phyloP scores from a whole-genome alignment of 2,797 vertebrate genomes.

The Cygnus olor region DNA sequence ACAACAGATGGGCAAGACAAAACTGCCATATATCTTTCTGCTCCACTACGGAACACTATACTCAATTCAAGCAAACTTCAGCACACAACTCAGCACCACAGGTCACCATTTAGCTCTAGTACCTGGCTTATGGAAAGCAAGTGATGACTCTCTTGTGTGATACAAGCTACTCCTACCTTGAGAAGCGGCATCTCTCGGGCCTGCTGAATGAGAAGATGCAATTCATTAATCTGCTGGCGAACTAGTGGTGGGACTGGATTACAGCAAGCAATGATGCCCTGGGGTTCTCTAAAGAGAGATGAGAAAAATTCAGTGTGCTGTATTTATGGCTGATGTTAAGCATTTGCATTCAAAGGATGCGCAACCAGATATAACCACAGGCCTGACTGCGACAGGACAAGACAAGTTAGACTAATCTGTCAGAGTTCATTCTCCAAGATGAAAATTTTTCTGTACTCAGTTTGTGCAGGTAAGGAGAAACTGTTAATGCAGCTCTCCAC shows the following conservation, averaged over 20 bases:
- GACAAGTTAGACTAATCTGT: not conserved
- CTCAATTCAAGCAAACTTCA: not conserved
- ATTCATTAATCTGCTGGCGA: slow-evolving; percentile 93
- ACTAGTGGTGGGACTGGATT: slow-evolving; percentile 93
- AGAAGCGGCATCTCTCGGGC: slow-evolving; percentile 93
- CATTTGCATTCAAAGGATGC: not conserved
- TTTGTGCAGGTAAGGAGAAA: not conserved
- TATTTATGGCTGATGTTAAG: not conserved
- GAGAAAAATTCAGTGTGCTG: not conserved
- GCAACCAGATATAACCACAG: not conserved
- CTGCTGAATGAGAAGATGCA: slow-evolving; percentile 90
- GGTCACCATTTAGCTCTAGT: not conserved
- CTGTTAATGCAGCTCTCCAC: not conserved
- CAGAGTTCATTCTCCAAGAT: not conserved
- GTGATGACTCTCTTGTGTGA: not conserved
- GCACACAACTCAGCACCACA: not conserved
- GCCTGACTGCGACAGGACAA: not conserved
- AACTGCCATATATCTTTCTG: not conserved
- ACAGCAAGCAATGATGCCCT: slow-evolving; percentile 96
- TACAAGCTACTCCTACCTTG: slow-evolving; percentile 82
- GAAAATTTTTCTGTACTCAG: not conserved
- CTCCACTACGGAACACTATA: not conserved
- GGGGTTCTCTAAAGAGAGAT: slow-evolving; percentile 86
- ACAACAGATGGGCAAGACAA: not conserved
- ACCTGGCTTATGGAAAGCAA: not conserved